phyloP scores from a whole-genome alignment of 92 coral and sea anemone species.

The Siderastrea radians region DNA sequence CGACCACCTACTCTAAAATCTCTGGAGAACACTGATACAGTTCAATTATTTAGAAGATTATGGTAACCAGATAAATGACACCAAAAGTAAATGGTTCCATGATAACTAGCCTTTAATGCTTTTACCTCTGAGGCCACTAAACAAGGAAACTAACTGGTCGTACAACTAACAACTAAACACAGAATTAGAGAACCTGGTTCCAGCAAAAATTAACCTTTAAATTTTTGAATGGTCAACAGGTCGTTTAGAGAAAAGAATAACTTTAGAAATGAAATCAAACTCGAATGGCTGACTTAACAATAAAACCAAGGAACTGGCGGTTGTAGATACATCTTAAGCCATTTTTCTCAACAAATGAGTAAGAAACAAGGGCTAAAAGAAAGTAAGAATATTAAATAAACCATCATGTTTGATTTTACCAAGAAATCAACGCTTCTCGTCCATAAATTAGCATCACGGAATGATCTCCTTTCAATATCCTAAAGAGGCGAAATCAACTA shows the following conservation, averaged over 20 bases:
- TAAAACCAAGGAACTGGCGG: neutral
- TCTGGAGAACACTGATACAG: no score
- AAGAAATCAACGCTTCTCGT: constrained; percentile 21
- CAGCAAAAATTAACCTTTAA: constrained; percentile 18
- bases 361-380: neutral
- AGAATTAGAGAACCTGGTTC: neutral
- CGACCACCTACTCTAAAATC: no score
- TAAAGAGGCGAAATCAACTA: neutral
- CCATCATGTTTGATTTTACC: neutral
- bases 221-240: constrained; percentile 35
- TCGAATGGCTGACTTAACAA: constrained; percentile 6
- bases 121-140: neutral
- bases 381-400: neutral
- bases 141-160: neutral
- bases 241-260: constrained; percentile 15
- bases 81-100: no score
- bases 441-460: constrained; percentile 13
- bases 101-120: neutral
- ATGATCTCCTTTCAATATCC: neutral
- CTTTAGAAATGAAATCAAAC: constrained; percentile 1
- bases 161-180: neutral
- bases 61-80: neutral
- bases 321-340: neutral
- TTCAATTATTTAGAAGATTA: neutral
- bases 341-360: neutral